Percentiles rank a stretch among this genome's conserved stretches.
phyloP scores from a whole-genome alignment of 2,113 vertebrate species.

The Rhea americana region DNA sequence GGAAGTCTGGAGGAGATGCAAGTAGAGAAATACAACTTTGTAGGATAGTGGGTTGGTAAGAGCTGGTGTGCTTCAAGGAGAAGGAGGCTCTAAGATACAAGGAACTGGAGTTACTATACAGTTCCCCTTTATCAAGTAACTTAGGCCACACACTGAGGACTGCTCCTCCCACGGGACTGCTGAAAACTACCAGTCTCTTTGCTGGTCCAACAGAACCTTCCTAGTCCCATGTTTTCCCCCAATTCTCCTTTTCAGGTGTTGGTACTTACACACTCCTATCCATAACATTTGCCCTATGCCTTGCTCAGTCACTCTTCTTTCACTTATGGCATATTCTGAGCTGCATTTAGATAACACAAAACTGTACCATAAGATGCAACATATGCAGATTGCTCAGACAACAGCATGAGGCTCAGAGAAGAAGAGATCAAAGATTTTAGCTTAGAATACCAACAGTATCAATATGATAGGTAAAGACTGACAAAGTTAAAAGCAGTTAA shows the following conservation, averaged over 20 bases:
- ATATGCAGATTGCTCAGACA: neutral
- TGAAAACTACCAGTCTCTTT: neutral
- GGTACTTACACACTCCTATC: neutral
- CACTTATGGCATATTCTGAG: neutral
- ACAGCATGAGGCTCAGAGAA: neutral
- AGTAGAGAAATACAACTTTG: neutral
- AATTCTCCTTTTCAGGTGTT: neutral
- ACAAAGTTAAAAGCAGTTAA: neutral
- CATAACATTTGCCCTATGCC: neutral
- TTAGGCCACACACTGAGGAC: neutral
- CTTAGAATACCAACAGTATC: neutral
- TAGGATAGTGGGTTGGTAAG: neutral
- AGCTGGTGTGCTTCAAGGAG: neutral
- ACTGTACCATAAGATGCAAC: neutral
- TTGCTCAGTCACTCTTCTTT: neutral
- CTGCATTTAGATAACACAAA: neutral
- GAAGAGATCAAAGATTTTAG: neutral
- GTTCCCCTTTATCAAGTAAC: neutral
- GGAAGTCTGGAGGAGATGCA: neutral
- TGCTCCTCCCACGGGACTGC: neutral
- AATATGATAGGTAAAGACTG: neutral
- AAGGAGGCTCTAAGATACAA: neutral
- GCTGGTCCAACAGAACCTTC: neutral
- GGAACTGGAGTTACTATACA: neutral
- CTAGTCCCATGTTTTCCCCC: neutral